These are phyloP conservation scores for Orestias chungarensis DNA, from an alignment of 2,797 vertebrate species.

Conservation along the genomic window DNA sequence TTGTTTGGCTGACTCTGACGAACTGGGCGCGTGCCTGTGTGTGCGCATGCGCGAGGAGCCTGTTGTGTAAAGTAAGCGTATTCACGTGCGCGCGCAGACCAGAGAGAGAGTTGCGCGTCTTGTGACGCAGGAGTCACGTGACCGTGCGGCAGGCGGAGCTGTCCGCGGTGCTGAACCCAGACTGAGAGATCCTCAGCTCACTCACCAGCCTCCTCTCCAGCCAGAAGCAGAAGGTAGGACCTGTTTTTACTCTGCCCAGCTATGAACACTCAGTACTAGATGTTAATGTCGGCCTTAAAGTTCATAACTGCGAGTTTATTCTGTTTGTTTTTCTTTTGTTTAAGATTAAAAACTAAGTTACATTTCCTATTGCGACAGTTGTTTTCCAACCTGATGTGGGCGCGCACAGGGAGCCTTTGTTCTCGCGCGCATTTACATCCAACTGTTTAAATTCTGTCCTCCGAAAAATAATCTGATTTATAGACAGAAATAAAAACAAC, in stretches of 20 bases:
- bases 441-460: not conserved
- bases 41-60: not conserved
- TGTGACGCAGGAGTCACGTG: conserved; percentile 80
- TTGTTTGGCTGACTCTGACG: conserved; percentile 37
- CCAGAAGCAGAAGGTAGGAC: conserved; percentile 70
- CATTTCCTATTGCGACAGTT: not conserved
- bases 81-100: not conserved
- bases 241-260: not conserved
- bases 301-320: not conserved
- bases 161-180: conserved; percentile 88
- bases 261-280: not conserved
- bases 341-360: not conserved
- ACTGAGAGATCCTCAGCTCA: conserved; percentile 67
- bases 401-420: too few species aligned
- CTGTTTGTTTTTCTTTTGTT: not conserved
- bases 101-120: conserved; percentile 52
- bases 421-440: not conserved
- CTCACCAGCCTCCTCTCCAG: conserved; percentile 31
- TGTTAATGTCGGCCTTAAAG: not conserved
- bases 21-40: conserved; percentile 16
- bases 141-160: conserved; percentile 83
- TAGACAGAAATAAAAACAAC: not conserved
- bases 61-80: conserved; percentile 16
- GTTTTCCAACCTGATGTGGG: conserved; percentile 70
- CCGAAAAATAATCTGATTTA: not conserved